These are phyloP conservation scores for Sarcophilus harrisii DNA, from an alignment of 2,797 vertebrate genomes.

Conservation along the genomic window DNA sequence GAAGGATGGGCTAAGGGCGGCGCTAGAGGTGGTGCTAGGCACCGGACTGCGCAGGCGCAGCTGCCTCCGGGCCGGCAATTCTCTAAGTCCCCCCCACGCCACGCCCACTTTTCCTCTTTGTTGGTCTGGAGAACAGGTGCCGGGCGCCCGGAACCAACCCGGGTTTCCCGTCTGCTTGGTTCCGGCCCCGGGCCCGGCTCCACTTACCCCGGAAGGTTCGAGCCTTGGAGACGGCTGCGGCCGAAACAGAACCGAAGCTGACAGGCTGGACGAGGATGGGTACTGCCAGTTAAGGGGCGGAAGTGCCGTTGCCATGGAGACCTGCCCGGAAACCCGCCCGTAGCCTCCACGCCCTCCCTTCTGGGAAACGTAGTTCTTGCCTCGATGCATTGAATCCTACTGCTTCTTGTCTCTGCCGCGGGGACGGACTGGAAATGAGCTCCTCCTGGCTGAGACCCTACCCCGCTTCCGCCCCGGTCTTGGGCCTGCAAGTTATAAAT, in stretches of 20 bases:
- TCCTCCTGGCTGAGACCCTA: too few species aligned
- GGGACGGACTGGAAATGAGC: too few species aligned
- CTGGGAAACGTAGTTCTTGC: background rate
- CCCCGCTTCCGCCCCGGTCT: too few species aligned
- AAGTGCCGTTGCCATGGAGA: background rate
- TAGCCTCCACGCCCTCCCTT: background rate
- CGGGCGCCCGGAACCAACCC: too few species aligned
- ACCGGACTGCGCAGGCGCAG: background rate
- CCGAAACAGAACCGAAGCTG: background rate
- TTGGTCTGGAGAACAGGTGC: background rate
- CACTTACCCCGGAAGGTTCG: background rate
- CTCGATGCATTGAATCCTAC: too few species aligned
- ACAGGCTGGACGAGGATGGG: background rate
- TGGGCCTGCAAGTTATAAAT: too few species aligned
- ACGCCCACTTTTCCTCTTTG: background rate
- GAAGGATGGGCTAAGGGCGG: background rate
- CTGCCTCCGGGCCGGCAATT: background rate
- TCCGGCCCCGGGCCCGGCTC: background rate
- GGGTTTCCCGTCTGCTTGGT: background rate
- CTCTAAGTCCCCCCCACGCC: background rate
- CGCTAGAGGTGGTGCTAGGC: background rate
- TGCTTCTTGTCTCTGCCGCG: too few species aligned
- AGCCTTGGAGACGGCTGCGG: background rate
- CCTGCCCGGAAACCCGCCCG: background rate
- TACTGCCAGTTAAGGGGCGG: background rate